These are phyloP conservation scores for Bucco capensis DNA, from an alignment of 2,113 vertebrate genomes.

Conservation along the genomic window DNA sequence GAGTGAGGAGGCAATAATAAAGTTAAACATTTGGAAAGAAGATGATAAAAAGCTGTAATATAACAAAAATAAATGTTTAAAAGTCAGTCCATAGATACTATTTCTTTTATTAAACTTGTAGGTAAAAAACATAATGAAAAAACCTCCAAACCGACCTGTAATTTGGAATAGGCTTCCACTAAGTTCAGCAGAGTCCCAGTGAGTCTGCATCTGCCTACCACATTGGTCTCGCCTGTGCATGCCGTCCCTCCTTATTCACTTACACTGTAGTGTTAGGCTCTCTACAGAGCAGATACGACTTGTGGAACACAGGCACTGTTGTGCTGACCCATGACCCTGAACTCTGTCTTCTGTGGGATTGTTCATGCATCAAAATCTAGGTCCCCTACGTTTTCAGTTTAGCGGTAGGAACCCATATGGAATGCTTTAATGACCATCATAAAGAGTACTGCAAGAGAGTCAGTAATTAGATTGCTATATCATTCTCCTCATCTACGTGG, in stretches of 20 bases:
- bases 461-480: not conserved
- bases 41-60: not conserved
- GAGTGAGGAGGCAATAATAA: too few species aligned
- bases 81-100: not conserved
- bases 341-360: not conserved
- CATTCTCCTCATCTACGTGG: not conserved
- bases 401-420: not conserved
- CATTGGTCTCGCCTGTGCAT: rapidly evolving
- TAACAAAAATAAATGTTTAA: not conserved
- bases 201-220: not conserved
- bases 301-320: not conserved
- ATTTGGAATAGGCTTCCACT: not conserved
- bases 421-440: not conserved
- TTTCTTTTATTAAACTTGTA: not conserved
- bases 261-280: rapidly evolving
- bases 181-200: not conserved
- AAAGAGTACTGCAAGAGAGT: not conserved
- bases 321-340: not conserved
- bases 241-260: not conserved
- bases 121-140: not conserved
- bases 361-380: not conserved
- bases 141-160: not conserved
- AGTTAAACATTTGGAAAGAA: not conserved
- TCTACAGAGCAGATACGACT: rapidly evolving
- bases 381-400: not conserved